Conservation (phyloP, 2,888 invertebrate species). For the Apocheima hispidaria region DNA sequence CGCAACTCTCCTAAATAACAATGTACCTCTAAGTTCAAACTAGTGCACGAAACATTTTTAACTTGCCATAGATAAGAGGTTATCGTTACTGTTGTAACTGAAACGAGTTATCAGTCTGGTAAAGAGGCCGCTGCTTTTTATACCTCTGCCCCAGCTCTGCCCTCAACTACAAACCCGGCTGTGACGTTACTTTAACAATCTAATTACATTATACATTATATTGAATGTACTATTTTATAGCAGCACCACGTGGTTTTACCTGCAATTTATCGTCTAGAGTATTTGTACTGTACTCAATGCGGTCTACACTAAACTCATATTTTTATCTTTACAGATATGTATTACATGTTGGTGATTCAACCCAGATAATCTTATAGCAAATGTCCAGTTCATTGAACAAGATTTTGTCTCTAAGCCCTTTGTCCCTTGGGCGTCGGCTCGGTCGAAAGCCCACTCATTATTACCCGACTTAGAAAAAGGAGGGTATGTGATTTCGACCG, state of each 20-base stretch:
- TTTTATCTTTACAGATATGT: too few relatives aligned
- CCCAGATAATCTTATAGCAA: slow-evolving; percentile 26
- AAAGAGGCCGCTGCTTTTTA: slow-evolving; percentile 54
- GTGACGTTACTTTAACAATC: not conserved
- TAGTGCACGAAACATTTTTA: slow-evolving; percentile 21
- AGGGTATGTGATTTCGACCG: too few relatives aligned
- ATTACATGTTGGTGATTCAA: slow-evolving; percentile 2
- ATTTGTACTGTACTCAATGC: too few relatives aligned
- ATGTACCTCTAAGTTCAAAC: slow-evolving; percentile 1
- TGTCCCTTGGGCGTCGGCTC: not conserved
- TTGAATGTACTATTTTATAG: not conserved
- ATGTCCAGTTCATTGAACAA: slow-evolving; percentile 53
- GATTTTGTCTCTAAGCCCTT: slow-evolving; percentile 33
- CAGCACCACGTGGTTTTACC: not conserved
- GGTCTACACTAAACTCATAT: too few relatives aligned
- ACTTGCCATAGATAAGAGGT: slow-evolving; percentile 72
- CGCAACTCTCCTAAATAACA: not conserved
- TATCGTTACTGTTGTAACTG: slow-evolving; percentile 78
- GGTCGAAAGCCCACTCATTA: not conserved
- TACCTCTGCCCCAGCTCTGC: slow-evolving; percentile 24
- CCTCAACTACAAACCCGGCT: slow-evolving; percentile 36
- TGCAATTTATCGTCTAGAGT: too few relatives aligned
- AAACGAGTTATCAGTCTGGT: slow-evolving; percentile 69
- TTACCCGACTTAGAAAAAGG: not conserved
- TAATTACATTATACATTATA: too few relatives aligned